phyloP scores from a whole-genome alignment of 2,888 invertebrate species.

The Syrista parreyssii region DNA sequence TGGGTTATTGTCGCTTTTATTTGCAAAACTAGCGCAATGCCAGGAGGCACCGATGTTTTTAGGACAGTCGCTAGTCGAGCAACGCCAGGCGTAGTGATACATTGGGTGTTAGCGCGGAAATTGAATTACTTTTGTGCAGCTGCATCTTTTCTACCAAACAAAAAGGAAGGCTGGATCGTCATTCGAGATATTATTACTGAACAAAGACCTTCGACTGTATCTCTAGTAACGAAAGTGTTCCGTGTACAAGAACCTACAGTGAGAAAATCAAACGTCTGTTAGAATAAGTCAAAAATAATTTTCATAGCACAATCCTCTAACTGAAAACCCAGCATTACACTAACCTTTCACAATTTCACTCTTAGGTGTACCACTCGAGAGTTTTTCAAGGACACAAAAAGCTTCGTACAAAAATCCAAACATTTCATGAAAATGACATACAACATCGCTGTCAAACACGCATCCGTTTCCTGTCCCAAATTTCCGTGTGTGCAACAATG shows the following conservation, averaged over 20 bases:
- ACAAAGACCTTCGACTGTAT: not conserved
- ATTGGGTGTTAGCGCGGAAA: slow-evolving; percentile 41
- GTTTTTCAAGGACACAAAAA: too few species aligned
- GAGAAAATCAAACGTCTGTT: not conserved
- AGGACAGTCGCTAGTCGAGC: slow-evolving; percentile 20
- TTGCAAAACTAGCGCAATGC: slow-evolving; percentile 3
- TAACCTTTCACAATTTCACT: too few species aligned
- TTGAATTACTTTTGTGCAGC: slow-evolving; percentile 48
- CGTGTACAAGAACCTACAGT: not conserved
- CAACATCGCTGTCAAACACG: slow-evolving; percentile 43
- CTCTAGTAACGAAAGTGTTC: not conserved
- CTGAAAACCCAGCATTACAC: too few species aligned
- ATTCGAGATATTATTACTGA: not conserved
- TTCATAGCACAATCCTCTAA: not conserved
- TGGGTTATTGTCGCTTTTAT: slow-evolving; percentile 32
- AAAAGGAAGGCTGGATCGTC: not conserved
- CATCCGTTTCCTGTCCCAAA: slow-evolving; percentile 43
- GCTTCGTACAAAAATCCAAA: not conserved
- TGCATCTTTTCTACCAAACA: slow-evolving; percentile 8
- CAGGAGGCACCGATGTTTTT: slow-evolving; percentile 30
- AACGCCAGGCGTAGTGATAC: slow-evolving; percentile 21
- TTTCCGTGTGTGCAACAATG: slow-evolving; percentile 37
- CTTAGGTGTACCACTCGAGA: too few species aligned
- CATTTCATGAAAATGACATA: not conserved
- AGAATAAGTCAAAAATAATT: not conserved